These are phyloP conservation scores for Xenopus petersii DNA, from an alignment of 2,797 vertebrate genomes.

Conservation along the genomic window DNA sequence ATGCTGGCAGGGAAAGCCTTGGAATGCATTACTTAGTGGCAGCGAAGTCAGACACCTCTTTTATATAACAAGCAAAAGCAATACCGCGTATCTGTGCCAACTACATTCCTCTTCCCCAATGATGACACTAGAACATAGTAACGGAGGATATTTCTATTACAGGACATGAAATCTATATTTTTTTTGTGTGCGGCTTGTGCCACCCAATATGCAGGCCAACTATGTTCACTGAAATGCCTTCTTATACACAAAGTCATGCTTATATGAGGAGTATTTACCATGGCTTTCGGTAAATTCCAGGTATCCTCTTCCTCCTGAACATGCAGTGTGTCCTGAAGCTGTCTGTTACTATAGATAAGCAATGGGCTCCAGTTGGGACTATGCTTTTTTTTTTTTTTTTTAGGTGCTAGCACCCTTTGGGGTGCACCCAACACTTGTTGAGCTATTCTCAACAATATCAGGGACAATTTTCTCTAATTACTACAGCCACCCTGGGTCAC, in stretches of 20 bases:
- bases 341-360: not conserved
- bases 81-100: conserved; percentile 20
- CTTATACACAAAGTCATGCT: not conserved
- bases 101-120: conserved; percentile 17
- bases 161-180: conserved; percentile 12
- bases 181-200: not conserved
- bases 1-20: conserved; percentile 20
- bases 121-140: conserved; percentile 23
- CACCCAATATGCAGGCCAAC: conserved; percentile 21
- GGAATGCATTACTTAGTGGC: conserved; percentile 33
- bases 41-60: conserved; percentile 17
- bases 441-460: too few species aligned
- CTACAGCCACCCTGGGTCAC: too few species aligned
- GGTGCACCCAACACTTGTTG: too few species aligned
- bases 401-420: too few species aligned
- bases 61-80: conserved; percentile 25
- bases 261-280: conserved; percentile 8
- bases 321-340: not conserved
- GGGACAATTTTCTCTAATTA: too few species aligned
- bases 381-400: too few species aligned
- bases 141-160: conserved; percentile 13
- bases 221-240: not conserved
- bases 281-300: conserved; percentile 10
- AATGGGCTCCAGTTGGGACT: too few species aligned
- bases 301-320: not conserved